phyloP scores from a whole-genome alignment of 2,888 invertebrate genomes.

The Branchellion lobata region DNA sequence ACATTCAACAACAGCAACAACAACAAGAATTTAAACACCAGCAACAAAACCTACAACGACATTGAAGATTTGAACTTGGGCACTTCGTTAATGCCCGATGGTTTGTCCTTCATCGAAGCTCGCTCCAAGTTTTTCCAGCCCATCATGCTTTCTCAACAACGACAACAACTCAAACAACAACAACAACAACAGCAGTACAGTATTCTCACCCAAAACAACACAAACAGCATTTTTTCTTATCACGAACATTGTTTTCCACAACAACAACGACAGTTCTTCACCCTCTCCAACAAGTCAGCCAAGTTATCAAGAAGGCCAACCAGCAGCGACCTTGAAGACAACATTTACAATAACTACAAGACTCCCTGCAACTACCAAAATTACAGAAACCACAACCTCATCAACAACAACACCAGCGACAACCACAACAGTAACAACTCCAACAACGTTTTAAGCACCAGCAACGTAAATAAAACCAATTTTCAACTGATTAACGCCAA shows the following conservation, averaged over 20 bases:
- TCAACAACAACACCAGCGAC: too few relatives aligned
- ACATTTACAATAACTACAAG: too few relatives aligned
- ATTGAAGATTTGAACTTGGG: constrained; percentile 9
- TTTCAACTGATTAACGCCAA: neutral
- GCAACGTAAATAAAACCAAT: neutral
- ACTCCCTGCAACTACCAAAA: too few relatives aligned
- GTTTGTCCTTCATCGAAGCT: neutral
- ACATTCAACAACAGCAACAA: neutral
- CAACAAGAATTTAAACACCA: neutral
- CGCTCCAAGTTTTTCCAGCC: neutral
- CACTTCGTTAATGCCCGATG: neutral
- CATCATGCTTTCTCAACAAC: neutral
- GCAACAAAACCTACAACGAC: neutral
- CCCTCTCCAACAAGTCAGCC: constrained; percentile 31
- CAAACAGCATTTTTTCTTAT: neutral
- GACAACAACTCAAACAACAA: neutral
- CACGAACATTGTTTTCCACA: neutral
- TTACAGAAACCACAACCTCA: too few relatives aligned
- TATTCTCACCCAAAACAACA: neutral
- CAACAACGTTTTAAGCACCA: neutral
- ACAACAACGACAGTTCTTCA: constrained; percentile 19
- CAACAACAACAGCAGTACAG: constrained; percentile 1
- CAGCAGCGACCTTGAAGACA: constrained; percentile 38
- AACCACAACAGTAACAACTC: too few relatives aligned
- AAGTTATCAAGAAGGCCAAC: neutral